Percentiles rank a stretch among this genome's conserved stretches.
phyloP scores from a whole-genome alignment of 1,140 invertebrate genomes.

The Drosophila tsacasi region DNA sequence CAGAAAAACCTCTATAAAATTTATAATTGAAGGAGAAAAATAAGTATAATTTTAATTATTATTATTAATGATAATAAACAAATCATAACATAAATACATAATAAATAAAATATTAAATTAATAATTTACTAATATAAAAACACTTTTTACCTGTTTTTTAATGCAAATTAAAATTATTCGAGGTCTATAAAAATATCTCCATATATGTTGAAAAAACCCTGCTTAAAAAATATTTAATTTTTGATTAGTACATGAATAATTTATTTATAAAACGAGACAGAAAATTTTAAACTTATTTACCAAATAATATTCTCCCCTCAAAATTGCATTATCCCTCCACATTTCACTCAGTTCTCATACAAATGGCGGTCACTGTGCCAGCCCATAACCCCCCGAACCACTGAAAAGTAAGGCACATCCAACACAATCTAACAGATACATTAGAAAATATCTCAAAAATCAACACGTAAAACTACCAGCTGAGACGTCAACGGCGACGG shows the following conservation, averaged over 20 bases:
- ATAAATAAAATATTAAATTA: too few relatives aligned
- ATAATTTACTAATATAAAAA: too few relatives aligned
- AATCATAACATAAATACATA: too few relatives aligned
- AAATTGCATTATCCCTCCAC: background rate
- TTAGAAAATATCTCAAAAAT: slow-evolving; percentile 84
- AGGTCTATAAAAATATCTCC: too few relatives aligned
- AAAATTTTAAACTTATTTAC: background rate
- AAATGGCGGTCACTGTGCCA: slow-evolving; percentile 48
- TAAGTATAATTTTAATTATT: too few relatives aligned
- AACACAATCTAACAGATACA: slow-evolving; percentile 71
- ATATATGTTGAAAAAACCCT: too few relatives aligned
- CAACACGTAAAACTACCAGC: slow-evolving; percentile 67
- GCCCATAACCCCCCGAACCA: slow-evolving; percentile 34
- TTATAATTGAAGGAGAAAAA: too few relatives aligned
- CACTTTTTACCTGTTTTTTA: too few relatives aligned
- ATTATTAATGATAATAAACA: too few relatives aligned
- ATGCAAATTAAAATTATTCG: too few relatives aligned
- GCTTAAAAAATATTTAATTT: too few relatives aligned
- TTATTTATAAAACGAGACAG: background rate
- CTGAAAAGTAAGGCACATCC: slow-evolving; percentile 53
- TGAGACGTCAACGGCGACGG: slow-evolving; percentile 16
- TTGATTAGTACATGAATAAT: background rate
- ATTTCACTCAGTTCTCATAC: slow-evolving; percentile 32
- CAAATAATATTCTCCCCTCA: background rate
- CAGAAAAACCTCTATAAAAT: too few relatives aligned